Base-by-base conservation (phyloP, 2,888 invertebrate genomes). In the Leptopterna dolabrata region DNA sequence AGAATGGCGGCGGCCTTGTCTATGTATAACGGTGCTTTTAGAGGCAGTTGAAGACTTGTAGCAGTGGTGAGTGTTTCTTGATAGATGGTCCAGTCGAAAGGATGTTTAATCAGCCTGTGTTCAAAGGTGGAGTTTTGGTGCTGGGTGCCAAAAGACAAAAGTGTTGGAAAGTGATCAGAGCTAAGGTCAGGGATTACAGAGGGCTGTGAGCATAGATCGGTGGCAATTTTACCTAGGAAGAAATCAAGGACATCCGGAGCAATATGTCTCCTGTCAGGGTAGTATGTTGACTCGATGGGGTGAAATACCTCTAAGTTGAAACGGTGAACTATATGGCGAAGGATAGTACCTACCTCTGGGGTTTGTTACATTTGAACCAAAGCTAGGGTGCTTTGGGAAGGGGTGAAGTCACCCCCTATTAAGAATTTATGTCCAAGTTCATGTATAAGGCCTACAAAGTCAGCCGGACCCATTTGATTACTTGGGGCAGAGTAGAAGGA, bases 51-150 rank as follows among this genome's bases (percentile, higher is more conserved):
- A 3, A 78, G 78, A 47, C 78, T 43, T 4, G 78, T 45, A 47
- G 45, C 78, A 45, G 43, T 78, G 19, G 43, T 78, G 19, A 78
- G 43, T 78, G 78, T 14, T 43, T 78, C 78, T 24, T 78, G 78
- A 82, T 55, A 82, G 7, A 55, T 55, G 51, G 47, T 55, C 55
- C 82, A 82, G 82, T 82, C 36, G 82, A 82, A 82, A 30, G 82
- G 82, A 24, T 82, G 24, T 82, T 82, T 55, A 27, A 82, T 82
- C 24, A 82, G 36, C 6, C 36, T 51, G 7, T 47, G 27, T 47
- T 51, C 19, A n/a, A 19, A 29, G 24, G 16, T 55, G 19, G 55
- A 29, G 63, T 47, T 30, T 82, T 82, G 51, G 45, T 78, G 78
- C 6, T 41, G 78, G 24, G 78, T 78, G 41, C 78, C 78, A 41